Percentiles rank a stretch among this genome's conserved stretches.
Conservation (phyloP, 2,888 invertebrate genomes). For the Trileptium ribeirensis region DNA sequence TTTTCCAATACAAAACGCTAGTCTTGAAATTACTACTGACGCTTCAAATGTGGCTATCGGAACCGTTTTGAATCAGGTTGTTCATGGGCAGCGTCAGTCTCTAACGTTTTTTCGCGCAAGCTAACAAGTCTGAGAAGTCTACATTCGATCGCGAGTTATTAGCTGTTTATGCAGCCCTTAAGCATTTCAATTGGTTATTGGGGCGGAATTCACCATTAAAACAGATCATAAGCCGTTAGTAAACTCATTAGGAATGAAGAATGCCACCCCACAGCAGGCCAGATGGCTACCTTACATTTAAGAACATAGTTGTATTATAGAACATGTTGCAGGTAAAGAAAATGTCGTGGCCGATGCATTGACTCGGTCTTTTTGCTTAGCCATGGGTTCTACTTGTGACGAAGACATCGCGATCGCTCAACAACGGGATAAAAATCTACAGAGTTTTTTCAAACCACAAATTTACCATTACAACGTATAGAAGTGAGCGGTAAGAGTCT, state of each 20-base stretch:
- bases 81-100: background rate
- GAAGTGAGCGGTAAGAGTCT: too few relatives aligned
- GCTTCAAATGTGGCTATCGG: conserved; percentile 1
- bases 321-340: background rate
- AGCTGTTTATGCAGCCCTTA: background rate
- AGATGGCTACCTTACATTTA: background rate
- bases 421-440: background rate
- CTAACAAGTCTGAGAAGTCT: background rate
- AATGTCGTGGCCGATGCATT: background rate
- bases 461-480: too few relatives aligned
- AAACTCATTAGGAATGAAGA: background rate
- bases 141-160: background rate
- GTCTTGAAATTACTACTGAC: background rate
- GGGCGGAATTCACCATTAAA: background rate
- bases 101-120: background rate
- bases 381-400: background rate
- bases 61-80: background rate
- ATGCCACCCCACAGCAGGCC: background rate
- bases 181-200: background rate
- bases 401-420: background rate
- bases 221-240: background rate
- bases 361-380: background rate
- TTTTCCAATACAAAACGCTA: background rate
- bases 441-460: background rate
- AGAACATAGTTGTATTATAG: background rate